Conservation (phyloP, 1,140 invertebrate genomes). For the Aphelenchoides avenae region DNA sequence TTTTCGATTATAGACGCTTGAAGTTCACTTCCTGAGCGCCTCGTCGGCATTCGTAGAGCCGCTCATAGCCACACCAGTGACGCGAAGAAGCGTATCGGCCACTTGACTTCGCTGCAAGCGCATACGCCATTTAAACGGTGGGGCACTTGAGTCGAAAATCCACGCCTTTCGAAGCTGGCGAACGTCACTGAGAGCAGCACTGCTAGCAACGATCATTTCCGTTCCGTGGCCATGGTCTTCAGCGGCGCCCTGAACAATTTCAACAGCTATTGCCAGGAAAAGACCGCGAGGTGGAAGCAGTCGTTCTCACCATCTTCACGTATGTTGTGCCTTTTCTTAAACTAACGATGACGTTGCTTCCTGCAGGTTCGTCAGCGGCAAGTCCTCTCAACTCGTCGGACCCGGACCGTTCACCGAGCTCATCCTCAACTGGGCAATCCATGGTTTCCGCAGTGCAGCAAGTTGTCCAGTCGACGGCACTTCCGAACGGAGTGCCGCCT, state of each 20-base stretch:
- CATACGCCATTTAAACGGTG: too few relatives aligned
- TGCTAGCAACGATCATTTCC: too few relatives aligned
- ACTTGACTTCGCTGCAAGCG: too few relatives aligned
- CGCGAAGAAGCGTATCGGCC: too few relatives aligned
- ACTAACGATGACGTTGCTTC: slow-evolving; percentile 4
- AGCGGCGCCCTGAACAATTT: slow-evolving; percentile 33
- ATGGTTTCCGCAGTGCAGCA: slow-evolving; percentile 6
- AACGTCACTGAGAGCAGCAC: too few relatives aligned
- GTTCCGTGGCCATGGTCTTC: too few relatives aligned
- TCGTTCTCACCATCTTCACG: slow-evolving; percentile 35
- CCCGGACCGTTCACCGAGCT: slow-evolving; percentile 25
- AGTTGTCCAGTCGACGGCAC: background rate
- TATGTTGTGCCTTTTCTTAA: slow-evolving; percentile 8
- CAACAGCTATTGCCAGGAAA: slow-evolving; percentile 45
- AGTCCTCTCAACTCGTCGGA: slow-evolving; percentile 18
- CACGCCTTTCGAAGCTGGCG: too few relatives aligned
- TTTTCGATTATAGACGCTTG: too few relatives aligned
- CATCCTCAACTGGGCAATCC: slow-evolving; percentile 25
- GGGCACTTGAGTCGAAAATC: too few relatives aligned
- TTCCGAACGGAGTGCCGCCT: background rate
- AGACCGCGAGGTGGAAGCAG: slow-evolving; percentile 37
- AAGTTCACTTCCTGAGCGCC: too few relatives aligned
- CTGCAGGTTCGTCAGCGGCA: slow-evolving; percentile 7
- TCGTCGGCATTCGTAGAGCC: too few relatives aligned
- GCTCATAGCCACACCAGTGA: too few relatives aligned